Base-by-base conservation (phyloP, 2,888 invertebrate species). In the Dryomyza anilis region DNA sequence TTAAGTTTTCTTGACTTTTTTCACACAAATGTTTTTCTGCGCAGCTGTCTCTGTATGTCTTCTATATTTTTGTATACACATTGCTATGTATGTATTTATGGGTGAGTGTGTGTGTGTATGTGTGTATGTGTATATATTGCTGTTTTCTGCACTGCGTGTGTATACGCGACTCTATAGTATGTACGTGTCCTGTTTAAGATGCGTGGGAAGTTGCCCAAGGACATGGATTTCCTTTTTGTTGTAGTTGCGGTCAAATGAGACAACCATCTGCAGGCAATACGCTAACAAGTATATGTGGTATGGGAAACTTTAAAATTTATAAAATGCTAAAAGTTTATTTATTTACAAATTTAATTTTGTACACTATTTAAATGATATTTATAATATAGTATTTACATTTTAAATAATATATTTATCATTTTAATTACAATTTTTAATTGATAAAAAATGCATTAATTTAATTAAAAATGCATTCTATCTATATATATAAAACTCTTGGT, bases 191-290 rank as follows among this genome's bases (percentile, higher is more conserved):
- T 59, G 29, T 56, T 63, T 56, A 48, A 45, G 33, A 60, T 64
- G 69, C 65, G 66, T 67, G 63, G 67, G 67, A 67, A 67, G 65
- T 69, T 70, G 67, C 67, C 69, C 66, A 68, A 67, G 69, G 70
- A 64, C 67, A 67, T 70, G 64, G 60, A 61, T 63, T 65, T 59
- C 59, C 25, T 50, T 25, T 50, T 48, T 50, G 50, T 50, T 43
- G n/a, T 43, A 19, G n/a, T n/a, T 39, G 50, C 25, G 50, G 50
- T 50, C 50, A 50, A 50, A 50, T 50, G 50, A n/a, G 25, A 50
- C n/a, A n/a, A n/a, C n/a, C n/a, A n/a, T n/a, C n/a, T n/a, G n/a
- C n/a, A n/a, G n/a, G n/a, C n/a, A n/a, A n/a, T n/a, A n/a, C n/a
- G n/a, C 33, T 33, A 33, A 8, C 6, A 33, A 33, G 33, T 33